Evolutionary conservation across 2,113 vertebrate genomes (phyloP).

Genomic region (Stegastes partitus): DNA sequence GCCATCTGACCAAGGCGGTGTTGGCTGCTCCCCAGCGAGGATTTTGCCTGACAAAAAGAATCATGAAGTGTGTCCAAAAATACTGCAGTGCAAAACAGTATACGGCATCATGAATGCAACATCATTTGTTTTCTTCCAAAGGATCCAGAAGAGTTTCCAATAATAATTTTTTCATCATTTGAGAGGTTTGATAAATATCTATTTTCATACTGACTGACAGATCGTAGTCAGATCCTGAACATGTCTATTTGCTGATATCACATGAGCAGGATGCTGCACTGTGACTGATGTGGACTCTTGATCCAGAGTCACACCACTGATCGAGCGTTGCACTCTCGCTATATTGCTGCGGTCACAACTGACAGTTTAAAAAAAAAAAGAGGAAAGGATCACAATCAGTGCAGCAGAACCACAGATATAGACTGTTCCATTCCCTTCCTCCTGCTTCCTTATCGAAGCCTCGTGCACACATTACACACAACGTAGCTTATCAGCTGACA

Average conservation of each 20-base stretch:
- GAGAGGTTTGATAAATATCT: not conserved
- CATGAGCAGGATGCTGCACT: not conserved
- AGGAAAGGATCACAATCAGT: not conserved
- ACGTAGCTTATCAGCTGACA: constrained; percentile 2
- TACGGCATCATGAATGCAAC: not conserved
- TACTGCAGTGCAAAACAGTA: constrained; percentile 18
- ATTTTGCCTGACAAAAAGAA: constrained; percentile 85
- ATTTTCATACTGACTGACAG: not conserved
- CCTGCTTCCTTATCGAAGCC: not conserved
- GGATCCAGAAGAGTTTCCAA: constrained; percentile 15
- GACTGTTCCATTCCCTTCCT: not conserved
- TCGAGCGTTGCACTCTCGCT: not conserved
- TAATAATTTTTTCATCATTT: not conserved
- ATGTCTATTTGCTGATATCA: not conserved
- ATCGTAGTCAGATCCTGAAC: not conserved
- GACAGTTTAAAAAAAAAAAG: not conserved
- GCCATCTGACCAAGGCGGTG: constrained; percentile 91
- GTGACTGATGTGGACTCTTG: not conserved
- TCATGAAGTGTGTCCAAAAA: constrained; percentile 53
- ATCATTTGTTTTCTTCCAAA: constrained; percentile 29
- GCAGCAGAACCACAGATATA: not conserved
- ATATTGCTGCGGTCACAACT: not conserved
- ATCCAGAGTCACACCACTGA: not conserved
- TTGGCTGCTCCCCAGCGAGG: constrained; percentile 94
- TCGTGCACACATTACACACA: not conserved